These are phyloP conservation scores for Acrocephalus scirpaceus DNA, from an alignment of 2,797 vertebrate species.

Conservation along the genomic window DNA sequence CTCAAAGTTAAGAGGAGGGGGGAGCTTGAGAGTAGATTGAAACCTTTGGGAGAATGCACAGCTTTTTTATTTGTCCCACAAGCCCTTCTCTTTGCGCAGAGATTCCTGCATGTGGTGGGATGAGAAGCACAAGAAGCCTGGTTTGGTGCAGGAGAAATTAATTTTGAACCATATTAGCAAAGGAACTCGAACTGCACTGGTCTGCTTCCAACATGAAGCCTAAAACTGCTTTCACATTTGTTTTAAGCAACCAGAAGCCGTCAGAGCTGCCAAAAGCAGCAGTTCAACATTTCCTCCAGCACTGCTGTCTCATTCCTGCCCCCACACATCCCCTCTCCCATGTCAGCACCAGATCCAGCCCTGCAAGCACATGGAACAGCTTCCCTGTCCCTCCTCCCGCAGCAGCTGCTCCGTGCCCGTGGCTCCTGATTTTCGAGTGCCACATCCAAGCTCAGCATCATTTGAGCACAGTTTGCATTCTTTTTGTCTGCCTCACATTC, in stretches of 20 bases:
- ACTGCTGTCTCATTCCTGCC: background rate
- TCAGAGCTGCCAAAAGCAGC: slow-evolving; percentile 43
- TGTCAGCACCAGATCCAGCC: background rate
- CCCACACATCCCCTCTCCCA: background rate
- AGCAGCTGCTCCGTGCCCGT: background rate
- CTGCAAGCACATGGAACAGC: background rate
- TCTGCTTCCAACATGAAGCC: background rate
- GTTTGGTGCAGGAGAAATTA: background rate
- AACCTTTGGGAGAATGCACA: background rate
- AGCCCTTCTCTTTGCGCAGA: background rate
- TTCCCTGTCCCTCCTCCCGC: background rate
- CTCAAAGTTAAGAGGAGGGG: background rate
- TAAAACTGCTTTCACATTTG: background rate
- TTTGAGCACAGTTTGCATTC: background rate
- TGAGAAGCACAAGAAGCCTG: background rate
- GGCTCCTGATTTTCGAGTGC: background rate
- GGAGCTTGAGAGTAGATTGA: background rate
- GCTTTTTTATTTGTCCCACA: background rate
- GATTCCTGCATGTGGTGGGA: background rate
- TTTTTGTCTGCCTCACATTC: background rate
- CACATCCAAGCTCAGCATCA: background rate
- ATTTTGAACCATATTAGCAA: background rate
- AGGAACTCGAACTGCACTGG: background rate
- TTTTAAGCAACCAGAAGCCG: slow-evolving; percentile 8
- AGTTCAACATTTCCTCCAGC: slow-evolving; percentile 17